Conservation (phyloP, 2,888 invertebrate species). For the Petrolisthes manimaculis region DNA sequence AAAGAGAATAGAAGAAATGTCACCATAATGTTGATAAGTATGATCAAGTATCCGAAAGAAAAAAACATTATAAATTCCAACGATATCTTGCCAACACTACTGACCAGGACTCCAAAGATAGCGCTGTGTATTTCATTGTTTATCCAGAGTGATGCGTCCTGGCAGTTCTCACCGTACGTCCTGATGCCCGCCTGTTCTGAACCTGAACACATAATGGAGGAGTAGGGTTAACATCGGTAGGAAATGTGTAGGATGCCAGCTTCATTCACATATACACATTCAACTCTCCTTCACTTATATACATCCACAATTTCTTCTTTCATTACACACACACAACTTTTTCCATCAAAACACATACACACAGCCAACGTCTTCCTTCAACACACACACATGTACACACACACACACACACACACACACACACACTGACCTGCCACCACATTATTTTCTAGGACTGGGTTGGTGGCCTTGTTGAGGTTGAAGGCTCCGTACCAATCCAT, state of each 20-base stretch:
- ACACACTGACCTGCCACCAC: conserved; percentile 52
- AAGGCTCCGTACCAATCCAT: conserved; percentile 48
- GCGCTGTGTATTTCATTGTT: conserved; percentile 49
- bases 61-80: not conserved
- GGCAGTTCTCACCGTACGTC: conserved; percentile 50
- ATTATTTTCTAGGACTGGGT: conserved; percentile 37
- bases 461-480: conserved; percentile 45
- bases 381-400: not conserved
- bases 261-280: not conserved
- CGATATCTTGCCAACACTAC: not conserved
- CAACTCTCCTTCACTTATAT: conserved; percentile 19
- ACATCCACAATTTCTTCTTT: too few species aligned
- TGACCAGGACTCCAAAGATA: conserved; percentile 37
- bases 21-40: not conserved
- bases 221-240: not conserved
- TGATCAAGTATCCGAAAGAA: not conserved
- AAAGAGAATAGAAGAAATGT: not conserved
- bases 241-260: not conserved
- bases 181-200: conserved; percentile 53
- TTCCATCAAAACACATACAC: not conserved
- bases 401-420: not conserved
- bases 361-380: too few species aligned
- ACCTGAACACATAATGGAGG: conserved; percentile 13
- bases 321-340: too few species aligned
- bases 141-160: conserved; percentile 30